Evolutionary conservation across 2,888 invertebrate species (phyloP), one percentile per base, ranked within the genome.

Genomic region (Orchesellides sinensis): DNA sequence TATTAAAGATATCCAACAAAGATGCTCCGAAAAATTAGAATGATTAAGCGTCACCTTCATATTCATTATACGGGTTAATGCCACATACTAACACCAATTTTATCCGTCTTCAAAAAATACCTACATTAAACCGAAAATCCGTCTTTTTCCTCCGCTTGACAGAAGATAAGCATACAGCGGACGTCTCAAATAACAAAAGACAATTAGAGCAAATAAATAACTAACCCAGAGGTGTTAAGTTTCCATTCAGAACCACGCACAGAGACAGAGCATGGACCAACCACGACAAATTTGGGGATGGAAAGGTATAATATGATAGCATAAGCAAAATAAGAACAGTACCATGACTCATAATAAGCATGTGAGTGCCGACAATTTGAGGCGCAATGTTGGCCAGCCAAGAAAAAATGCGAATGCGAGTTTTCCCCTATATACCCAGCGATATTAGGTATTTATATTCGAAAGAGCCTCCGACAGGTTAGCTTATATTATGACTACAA

Each of bases 311-410:
- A n/a, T n/a, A 61, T 12, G 61, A 35, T 56, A 61, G 17, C 12
- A 45, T n/a, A 32, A 35, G 6, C 14, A 21, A 56, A 56, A 27
- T 27, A 6, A 56, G 6, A 56, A 8, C 40, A 65, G 2, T 14
- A 49, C 66, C 66, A 49, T 66, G 66, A 66, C 66, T 66, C 66
- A 66, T 49, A 49, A 49, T 47, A 40, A 12, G 27, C 49, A 49
- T 47, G 19, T 27, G 45, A 66, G 25, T 66, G 49, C 66, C 61
- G 54, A 63, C 63, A 75, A 52, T 59, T 45, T 61, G 29, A 59
- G 32, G 65, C 74, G 40, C 54, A 63, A 73, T 52, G 63, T 61
- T 47, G 54, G 40, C 54, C 49, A 65, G 74, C 74, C 74, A 75
- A 75, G 63, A 75, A 75, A 72, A 40, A 29, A 49, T n/a, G n/a